Evolutionary conservation across 92 coral and sea anemone species (phyloP).

Genomic region (Micromussa lordhowensis): DNA sequence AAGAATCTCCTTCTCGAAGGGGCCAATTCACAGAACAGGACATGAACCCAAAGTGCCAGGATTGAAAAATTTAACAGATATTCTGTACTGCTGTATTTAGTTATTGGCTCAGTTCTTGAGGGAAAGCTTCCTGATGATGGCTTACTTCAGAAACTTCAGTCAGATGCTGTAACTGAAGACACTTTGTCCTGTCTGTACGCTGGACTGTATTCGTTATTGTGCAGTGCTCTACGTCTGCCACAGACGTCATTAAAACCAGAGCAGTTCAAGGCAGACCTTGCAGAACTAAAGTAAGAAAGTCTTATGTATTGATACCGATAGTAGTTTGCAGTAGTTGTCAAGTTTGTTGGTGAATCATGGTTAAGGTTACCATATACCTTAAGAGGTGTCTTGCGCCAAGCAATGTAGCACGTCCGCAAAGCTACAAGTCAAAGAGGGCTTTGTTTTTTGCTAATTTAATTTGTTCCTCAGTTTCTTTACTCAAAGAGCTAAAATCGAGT

Average conservation of each 20-base stretch:
- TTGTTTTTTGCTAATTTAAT: too few relatives aligned
- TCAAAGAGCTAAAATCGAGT: too few relatives aligned
- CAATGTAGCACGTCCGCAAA: too few relatives aligned
- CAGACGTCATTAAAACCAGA: conserved; percentile 83
- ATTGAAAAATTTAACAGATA: not conserved
- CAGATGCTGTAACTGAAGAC: conserved; percentile 76
- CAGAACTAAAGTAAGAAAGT: conserved; percentile 75
- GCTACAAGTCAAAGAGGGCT: too few relatives aligned
- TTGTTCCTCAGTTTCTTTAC: too few relatives aligned
- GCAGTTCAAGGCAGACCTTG: conserved; percentile 84
- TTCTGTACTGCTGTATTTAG: conserved; percentile 17
- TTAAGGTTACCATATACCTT: too few relatives aligned
- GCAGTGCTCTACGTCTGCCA: conserved; percentile 87
- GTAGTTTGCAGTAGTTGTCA: too few relatives aligned
- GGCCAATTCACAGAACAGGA: too few relatives aligned
- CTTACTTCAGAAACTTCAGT: conserved; percentile 62
- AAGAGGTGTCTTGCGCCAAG: too few relatives aligned
- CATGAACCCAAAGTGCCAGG: not conserved
- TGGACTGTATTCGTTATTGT: conserved; percentile 78
- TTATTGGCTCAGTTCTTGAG: conserved; percentile 73
- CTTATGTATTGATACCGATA: not conserved
- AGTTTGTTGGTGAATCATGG: too few relatives aligned
- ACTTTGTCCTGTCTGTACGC: conserved; percentile 70
- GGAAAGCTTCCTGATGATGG: conserved; percentile 78
- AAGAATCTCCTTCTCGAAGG: too few relatives aligned